Percentiles rank a stretch among this genome's conserved stretches.
Evolutionary conservation across 2,888 invertebrate species (phyloP).

Genomic region (Thalpophila matura): DNA sequence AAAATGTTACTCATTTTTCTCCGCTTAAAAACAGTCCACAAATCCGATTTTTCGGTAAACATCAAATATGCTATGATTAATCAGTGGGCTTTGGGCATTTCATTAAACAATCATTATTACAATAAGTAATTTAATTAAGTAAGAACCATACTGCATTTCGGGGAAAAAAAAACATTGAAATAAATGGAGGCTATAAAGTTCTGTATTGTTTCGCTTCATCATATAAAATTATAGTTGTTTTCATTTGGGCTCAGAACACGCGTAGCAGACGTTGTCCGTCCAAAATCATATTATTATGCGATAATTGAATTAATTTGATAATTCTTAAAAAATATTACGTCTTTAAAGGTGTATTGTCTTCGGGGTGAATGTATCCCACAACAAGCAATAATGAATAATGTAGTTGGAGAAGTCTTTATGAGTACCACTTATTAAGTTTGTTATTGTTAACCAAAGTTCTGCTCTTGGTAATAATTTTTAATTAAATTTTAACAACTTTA

Average conservation of each 20-base stretch:
- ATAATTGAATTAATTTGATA: slow-evolving; percentile 63
- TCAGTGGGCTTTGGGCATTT: background rate
- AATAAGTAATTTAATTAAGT: slow-evolving; percentile 15
- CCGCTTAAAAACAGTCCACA: too few relatives aligned
- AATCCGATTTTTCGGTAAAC: too few relatives aligned
- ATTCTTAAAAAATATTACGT: slow-evolving; percentile 58
- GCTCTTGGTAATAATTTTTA: slow-evolving; percentile 23
- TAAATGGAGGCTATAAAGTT: slow-evolving; percentile 37
- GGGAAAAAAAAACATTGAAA: slow-evolving; percentile 30
- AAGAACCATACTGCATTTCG: background rate
- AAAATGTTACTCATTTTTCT: too few relatives aligned
- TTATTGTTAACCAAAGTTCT: slow-evolving; percentile 36
- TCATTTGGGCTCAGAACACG: slow-evolving; percentile 28
- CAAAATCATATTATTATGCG: slow-evolving; percentile 59
- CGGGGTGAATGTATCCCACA: slow-evolving; percentile 45
- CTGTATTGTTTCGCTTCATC: slow-evolving; percentile 51
- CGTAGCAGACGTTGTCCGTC: slow-evolving; percentile 29
- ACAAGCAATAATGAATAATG: slow-evolving; percentile 54
- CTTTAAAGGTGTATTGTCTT: slow-evolving; percentile 53
- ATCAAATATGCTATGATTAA: too few relatives aligned
- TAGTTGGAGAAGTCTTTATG: slow-evolving; percentile 48
- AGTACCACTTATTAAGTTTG: slow-evolving; percentile 36
- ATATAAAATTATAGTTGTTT: slow-evolving; percentile 57
- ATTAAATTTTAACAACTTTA: slow-evolving; percentile 11
- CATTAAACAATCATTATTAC: background rate